phyloP scores from a whole-genome alignment of 2,113 vertebrate genomes.

The Chascanopsetta lugubris region DNA sequence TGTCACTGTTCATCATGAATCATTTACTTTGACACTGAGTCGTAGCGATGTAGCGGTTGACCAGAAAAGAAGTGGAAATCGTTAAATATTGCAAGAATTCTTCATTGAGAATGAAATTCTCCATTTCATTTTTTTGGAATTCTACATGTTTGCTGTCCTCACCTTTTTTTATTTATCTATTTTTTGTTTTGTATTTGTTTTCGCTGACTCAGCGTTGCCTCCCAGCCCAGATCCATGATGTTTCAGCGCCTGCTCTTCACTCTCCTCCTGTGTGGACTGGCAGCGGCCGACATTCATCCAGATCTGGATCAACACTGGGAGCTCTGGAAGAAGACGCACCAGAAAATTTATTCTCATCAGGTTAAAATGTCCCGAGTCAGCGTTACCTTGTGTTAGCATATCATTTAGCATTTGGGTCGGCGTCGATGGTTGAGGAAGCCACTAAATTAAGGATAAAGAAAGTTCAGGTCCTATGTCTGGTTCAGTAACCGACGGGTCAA shows the following conservation, averaged over 20 bases:
- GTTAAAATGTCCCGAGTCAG: conserved; percentile 21
- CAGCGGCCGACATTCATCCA: not conserved
- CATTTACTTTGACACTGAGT: too few relatives aligned
- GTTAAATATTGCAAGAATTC: too few relatives aligned
- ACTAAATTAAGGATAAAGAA: too few relatives aligned
- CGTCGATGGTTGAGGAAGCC: not conserved
- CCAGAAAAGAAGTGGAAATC: too few relatives aligned
- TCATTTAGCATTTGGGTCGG: not conserved
- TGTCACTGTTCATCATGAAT: too few relatives aligned
- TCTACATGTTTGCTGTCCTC: not conserved
- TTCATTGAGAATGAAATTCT: too few relatives aligned
- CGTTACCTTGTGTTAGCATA: not conserved
- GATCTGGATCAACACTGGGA: conserved; percentile 77
- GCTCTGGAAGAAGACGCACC: conserved; percentile 79
- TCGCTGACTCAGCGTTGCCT: not conserved
- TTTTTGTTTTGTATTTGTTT: too few relatives aligned
- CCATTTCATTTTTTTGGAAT: not conserved
- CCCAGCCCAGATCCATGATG: conserved; percentile 35
- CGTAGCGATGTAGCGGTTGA: too few relatives aligned
- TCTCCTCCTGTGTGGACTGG: conserved; percentile 29
- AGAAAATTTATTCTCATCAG: conserved; percentile 68
- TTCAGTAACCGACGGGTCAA: too few relatives aligned
- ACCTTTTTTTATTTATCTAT: too few relatives aligned
- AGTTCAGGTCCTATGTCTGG: too few relatives aligned
- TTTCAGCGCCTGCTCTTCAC: conserved; percentile 45